phyloP scores from a whole-genome alignment of 1,140 invertebrate genomes.

The Periplaneta americana region DNA sequence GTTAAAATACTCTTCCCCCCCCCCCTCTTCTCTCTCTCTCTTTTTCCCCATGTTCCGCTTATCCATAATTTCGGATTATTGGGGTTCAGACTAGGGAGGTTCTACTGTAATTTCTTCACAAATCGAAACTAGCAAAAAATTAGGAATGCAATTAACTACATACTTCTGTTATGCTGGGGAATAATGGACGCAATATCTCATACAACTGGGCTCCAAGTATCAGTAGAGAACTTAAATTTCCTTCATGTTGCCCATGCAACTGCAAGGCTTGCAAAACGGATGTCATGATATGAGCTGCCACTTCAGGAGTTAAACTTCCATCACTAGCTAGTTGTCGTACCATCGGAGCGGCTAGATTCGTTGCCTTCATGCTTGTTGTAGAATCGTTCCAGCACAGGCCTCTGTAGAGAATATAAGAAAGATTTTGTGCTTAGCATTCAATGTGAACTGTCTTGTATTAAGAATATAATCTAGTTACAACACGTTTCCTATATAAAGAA shows the following conservation, averaged over 20 bases:
- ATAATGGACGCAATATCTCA: constrained; percentile 69
- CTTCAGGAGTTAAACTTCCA: constrained; percentile 52
- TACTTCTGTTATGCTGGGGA: constrained; percentile 55
- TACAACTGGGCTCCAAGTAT: constrained; percentile 71
- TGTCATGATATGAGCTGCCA: constrained; percentile 63
- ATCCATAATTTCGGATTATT: background rate
- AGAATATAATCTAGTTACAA: background rate
- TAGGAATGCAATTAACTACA: background rate
- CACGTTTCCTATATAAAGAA: background rate
- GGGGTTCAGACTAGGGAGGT: too few relatives aligned
- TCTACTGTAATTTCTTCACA: background rate
- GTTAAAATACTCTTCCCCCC: background rate
- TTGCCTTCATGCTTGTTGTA: constrained; percentile 68
- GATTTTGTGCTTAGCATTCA: background rate
- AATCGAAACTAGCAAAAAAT: background rate
- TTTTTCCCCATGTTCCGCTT: background rate
- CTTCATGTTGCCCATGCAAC: constrained; percentile 78
- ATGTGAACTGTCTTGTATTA: background rate
- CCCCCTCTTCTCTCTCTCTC: background rate
- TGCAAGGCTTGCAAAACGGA: constrained; percentile 69
- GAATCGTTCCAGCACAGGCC: constrained; percentile 85
- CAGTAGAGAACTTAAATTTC: constrained; percentile 54
- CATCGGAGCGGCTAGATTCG: constrained; percentile 60
- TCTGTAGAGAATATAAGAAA: constrained; percentile 39
- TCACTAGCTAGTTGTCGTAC: constrained; percentile 52